A percentile compares a stretch with the other conserved stretches of the same genome.
phyloP scores from a whole-genome alignment of 2,113 vertebrate genomes.

The Taxidea taxus region DNA sequence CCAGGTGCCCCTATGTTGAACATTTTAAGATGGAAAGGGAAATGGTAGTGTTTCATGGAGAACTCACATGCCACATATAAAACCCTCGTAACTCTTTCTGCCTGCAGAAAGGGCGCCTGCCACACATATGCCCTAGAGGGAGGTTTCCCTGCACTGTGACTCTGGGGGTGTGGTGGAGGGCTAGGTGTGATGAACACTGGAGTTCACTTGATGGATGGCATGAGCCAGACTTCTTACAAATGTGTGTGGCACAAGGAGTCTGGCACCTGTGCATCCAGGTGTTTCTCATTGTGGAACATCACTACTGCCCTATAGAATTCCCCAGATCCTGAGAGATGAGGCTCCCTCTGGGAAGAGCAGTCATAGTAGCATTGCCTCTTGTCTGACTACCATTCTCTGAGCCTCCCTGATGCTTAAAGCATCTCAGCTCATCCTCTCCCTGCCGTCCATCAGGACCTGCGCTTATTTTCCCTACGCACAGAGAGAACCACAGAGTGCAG shows the following conservation, averaged over 20 bases:
- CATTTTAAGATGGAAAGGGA: neutral
- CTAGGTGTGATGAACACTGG: accelerated
- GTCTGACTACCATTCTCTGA: neutral
- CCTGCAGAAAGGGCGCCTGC: neutral
- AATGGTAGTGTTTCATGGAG: neutral
- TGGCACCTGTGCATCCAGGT: neutral
- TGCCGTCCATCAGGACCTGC: too few species aligned
- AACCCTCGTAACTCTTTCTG: neutral
- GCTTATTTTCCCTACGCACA: neutral
- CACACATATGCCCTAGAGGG: neutral
- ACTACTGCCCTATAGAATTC: neutral
- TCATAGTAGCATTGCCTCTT: too few species aligned
- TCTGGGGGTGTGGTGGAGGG: too few species aligned
- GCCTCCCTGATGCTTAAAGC: neutral
- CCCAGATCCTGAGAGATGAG: neutral
- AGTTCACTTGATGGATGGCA: neutral
- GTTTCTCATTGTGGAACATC: neutral
- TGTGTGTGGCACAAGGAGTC: neutral
- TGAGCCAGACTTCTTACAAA: neutral
- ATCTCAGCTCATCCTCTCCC: neutral
- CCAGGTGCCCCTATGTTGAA: neutral
- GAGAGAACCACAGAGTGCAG: neutral
- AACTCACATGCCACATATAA: neutral
- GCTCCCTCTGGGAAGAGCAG: neutral
- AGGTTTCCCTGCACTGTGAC: too few species aligned